Evolutionary conservation across 2,888 invertebrate genomes (phyloP), one percentile per base, ranked within the genome.

Genomic region (Harpagoxenus sublaevis): DNA sequence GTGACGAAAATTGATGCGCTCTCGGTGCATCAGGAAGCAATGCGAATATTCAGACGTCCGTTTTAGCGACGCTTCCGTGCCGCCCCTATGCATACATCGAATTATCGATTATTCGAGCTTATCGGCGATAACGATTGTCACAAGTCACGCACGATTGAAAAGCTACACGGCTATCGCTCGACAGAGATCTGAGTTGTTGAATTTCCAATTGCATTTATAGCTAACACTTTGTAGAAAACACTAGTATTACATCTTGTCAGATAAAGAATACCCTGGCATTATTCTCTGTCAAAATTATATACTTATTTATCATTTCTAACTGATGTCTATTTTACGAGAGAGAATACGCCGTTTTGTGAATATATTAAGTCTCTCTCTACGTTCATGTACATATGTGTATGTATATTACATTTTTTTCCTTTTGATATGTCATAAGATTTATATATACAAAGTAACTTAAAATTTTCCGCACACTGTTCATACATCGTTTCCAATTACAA

Each of bases 1-100:
- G 51, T 81, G 66, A 84, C 84, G 84, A 70, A 82, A 82, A 82
- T 77, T 82, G 84, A 82, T 65, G 81, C 70, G 78, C 55, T 53
- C 81, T 12, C 63, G 45, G 70, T 48, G 63, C 71, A 71, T 55
- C 63, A 39, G 48, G 35, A 79, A 79, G 35, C 81, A 51, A 83
- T 12, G 35, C 48, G 68, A 70, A 65, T 48, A 71, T 71, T 71
- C 60, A 53, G 55, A 71, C 68, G 28, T 71, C 35, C 63, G 62
- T 55, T 81, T 81, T 65, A n/a, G 35, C 65, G 31, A 12, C 18
- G 48, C 23, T 81, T 81, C 82, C 39, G 31, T 18, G 51, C n/a
- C 55, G 51, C n/a, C 3, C 28, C 70, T n/a, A 18, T 28, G 45
- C 12, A 12, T 35, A 70, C 55, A 57, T 60, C 73, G 35, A 65